phyloP scores from a whole-genome alignment of 2,797 vertebrate genomes.

The Sebastes goodei region DNA sequence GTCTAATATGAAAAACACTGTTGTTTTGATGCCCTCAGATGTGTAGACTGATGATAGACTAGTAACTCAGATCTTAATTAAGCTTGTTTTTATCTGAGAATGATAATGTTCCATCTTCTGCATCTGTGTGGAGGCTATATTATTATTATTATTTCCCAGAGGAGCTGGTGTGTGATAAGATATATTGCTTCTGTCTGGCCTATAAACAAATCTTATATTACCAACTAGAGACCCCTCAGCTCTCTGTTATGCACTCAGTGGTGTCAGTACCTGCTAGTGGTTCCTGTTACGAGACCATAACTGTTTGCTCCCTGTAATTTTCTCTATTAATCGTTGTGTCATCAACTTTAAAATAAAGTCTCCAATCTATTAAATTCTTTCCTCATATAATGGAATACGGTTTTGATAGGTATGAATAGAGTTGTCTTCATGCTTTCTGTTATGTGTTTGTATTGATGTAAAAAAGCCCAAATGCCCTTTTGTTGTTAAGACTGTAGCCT shows the following conservation, averaged over 20 bases:
- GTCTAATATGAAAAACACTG: neutral
- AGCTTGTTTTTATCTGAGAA: constrained; percentile 31
- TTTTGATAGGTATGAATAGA: neutral
- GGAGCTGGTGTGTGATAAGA: constrained; percentile 33
- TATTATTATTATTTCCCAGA: constrained; percentile 38
- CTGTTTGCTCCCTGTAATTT: neutral
- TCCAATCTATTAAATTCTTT: neutral
- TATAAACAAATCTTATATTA: constrained; percentile 23
- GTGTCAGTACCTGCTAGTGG: neutral
- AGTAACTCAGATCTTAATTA: constrained; percentile 16
- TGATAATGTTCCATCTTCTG: neutral
- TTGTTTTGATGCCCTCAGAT: constrained; percentile 1
- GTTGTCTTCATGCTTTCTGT: neutral
- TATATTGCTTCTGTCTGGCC: constrained; percentile 30
- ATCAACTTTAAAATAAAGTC: neutral
- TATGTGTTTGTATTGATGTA: constrained; percentile 6
- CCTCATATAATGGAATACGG: neutral
- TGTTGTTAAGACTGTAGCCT: constrained; percentile 5
- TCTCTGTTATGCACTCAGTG: neutral
- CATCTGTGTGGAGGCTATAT: constrained; percentile 19
- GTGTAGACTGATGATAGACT: neutral
- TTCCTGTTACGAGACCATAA: neutral
- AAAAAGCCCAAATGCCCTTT: neutral
- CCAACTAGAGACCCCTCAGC: neutral
- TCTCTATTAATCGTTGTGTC: neutral